These are phyloP conservation scores for Nematolebias whitei DNA, from an alignment of 2,113 vertebrate genomes.

Conservation along the genomic window DNA sequence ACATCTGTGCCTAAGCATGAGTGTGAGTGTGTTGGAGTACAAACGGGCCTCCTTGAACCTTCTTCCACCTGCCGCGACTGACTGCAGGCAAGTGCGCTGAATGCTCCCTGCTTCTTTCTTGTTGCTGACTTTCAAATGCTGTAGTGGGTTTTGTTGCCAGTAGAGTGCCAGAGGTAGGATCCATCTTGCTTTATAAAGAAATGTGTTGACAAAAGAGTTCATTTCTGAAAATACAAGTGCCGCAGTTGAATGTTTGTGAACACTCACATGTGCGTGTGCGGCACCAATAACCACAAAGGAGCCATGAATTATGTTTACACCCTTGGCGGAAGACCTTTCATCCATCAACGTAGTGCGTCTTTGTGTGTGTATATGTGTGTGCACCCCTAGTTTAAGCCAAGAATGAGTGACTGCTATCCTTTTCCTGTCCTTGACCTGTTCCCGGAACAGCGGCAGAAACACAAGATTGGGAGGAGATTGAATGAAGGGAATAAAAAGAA, in stretches of 20 bases:
- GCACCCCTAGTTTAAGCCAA: slow-evolving; percentile 61
- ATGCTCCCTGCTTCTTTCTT: slow-evolving; percentile 53
- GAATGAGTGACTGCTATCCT: slow-evolving; percentile 76
- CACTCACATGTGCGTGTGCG: slow-evolving; percentile 21
- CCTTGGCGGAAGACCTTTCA: slow-evolving; percentile 56
- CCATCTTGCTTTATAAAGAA: slow-evolving; percentile 51
- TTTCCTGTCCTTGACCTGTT: slow-evolving; percentile 75
- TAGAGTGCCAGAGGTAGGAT: slow-evolving; percentile 69
- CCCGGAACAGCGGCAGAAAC: slow-evolving; percentile 43
- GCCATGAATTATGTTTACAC: slow-evolving; percentile 69
- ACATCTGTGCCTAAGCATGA: slow-evolving; percentile 24
- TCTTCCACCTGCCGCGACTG: slow-evolving; percentile 66
- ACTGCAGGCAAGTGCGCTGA: slow-evolving; percentile 69
- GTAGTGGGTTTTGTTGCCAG: slow-evolving; percentile 57
- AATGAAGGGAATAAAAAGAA: slow-evolving; percentile 40
- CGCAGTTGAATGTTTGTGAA: slow-evolving; percentile 12
- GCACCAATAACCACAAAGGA: slow-evolving; percentile 49
- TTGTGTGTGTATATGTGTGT: slow-evolving; percentile 24
- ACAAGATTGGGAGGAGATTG: slow-evolving; percentile 58
- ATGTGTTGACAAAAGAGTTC: slow-evolving; percentile 53
- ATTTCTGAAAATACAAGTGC: slow-evolving; percentile 42
- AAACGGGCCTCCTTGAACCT: slow-evolving; percentile 66
- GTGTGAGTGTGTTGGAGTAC: slow-evolving; percentile 30
- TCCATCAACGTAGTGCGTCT: slow-evolving; percentile 56
- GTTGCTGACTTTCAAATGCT: slow-evolving; percentile 65